Conservation (phyloP, 2,888 invertebrate species). For the Teinopalpus imperialis region DNA sequence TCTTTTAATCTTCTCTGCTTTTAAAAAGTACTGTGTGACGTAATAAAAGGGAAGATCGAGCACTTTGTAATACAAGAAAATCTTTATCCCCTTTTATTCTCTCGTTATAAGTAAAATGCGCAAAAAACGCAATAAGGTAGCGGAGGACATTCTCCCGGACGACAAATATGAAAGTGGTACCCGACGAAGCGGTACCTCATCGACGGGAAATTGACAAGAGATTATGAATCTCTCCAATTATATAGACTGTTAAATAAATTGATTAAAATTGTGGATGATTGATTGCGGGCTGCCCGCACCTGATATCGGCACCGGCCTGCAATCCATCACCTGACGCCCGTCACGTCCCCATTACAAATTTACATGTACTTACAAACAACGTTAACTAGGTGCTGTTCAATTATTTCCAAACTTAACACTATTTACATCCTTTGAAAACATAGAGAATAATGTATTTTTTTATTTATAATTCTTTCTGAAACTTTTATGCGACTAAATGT, state of each 20-base stretch:
- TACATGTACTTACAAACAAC: conserved; percentile 18
- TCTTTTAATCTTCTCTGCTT: too few relatives aligned
- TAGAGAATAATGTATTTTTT: too few relatives aligned
- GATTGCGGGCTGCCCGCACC: conserved; percentile 56
- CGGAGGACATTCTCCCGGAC: conserved; percentile 9
- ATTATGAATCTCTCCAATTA: conserved; percentile 45
- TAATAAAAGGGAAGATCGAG: too few relatives aligned
- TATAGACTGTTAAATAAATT: conserved; percentile 59
- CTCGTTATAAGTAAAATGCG: too few relatives aligned
- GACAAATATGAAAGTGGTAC: conserved; percentile 16
- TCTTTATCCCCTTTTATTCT: too few relatives aligned
- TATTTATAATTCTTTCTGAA: too few relatives aligned
- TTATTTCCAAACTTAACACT: conserved; percentile 25
- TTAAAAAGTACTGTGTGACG: too few relatives aligned
- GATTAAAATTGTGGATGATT: conserved; percentile 69
- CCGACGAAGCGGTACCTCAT: conserved; percentile 4
- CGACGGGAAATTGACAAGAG: conserved; percentile 23
- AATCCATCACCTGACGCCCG: conserved; percentile 34
- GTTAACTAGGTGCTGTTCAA: conserved; percentile 12
- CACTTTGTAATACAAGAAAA: too few relatives aligned
- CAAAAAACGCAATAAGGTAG: conserved; percentile 5
- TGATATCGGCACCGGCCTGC: conserved; percentile 44
- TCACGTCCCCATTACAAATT: conserved; percentile 22
- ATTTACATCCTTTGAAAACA: conserved; percentile 10
- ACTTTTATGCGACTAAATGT: too few relatives aligned